Conservation (phyloP, 2,888 invertebrate species). For the Micropterix aruncella region DNA sequence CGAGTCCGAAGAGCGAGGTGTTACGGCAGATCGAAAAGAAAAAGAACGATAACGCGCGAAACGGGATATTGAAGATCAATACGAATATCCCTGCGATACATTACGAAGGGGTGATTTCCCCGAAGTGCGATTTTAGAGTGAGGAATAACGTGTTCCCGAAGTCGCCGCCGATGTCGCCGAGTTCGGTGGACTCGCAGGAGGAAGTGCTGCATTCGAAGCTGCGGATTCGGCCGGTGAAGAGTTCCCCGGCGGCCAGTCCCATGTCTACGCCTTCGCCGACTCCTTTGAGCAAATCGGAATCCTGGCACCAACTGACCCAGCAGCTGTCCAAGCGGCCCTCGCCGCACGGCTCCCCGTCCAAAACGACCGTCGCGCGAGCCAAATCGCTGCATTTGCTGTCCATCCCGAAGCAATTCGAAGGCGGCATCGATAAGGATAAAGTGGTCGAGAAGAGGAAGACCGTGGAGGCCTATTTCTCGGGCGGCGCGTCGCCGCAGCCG, state of each 20-base stretch:
- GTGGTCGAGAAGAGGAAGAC: conserved; percentile 55
- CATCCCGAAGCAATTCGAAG: conserved; percentile 69
- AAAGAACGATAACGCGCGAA: conserved; percentile 12
- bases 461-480: conserved; percentile 58
- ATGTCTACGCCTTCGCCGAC: conserved; percentile 16
- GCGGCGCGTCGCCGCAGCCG: conserved; percentile 26
- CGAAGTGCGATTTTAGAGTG: conserved; percentile 1
- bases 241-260: conserved; percentile 7
- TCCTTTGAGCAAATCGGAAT: conserved; percentile 56
- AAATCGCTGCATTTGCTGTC: conserved; percentile 64
- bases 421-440: conserved; percentile 54
- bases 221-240: conserved; percentile 12
- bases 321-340: conserved; percentile 22
- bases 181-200: conserved; percentile 14
- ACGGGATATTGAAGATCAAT: conserved; percentile 10
- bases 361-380: conserved; percentile 33
- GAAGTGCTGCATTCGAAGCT: conserved; percentile 11
- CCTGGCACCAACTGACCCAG: conserved; percentile 61
- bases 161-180: conserved; percentile 23
- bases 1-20: conserved; percentile 22
- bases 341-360: conserved; percentile 26
- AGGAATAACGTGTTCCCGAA: neutral
- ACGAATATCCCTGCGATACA: conserved; percentile 14
- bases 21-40: conserved; percentile 20
- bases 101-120: conserved; percentile 4